phyloP scores from a whole-genome alignment of 64 coral and sea anemone genomes.

The Pachyseris speciosa region DNA sequence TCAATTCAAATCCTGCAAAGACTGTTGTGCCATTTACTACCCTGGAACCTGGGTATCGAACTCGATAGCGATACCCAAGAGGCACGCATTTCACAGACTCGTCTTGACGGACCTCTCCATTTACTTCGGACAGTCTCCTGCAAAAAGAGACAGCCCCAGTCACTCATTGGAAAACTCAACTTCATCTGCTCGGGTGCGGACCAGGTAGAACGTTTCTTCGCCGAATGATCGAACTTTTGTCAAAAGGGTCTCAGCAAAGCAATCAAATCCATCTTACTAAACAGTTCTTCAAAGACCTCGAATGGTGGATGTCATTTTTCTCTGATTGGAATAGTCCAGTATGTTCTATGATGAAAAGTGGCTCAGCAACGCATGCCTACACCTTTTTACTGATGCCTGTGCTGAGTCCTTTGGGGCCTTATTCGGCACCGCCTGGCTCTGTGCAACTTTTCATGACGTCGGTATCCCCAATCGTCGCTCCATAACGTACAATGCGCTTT shows the following conservation, averaged over 20 bases:
- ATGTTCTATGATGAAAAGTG: slow-evolving; percentile 33
- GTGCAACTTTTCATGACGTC: not conserved
- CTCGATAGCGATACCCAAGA: slow-evolving; percentile 5
- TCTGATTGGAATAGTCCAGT: slow-evolving; percentile 6
- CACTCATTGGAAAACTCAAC: slow-evolving; percentile 34
- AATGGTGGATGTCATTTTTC: slow-evolving; percentile 45
- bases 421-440: not conserved
- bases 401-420: not conserved
- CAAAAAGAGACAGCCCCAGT: slow-evolving; percentile 29
- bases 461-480: slow-evolving; percentile 14
- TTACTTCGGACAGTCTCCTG: not conserved
- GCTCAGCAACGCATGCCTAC: not conserved
- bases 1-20: too few species aligned
- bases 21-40: slow-evolving; percentile 18
- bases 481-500: too few species aligned
- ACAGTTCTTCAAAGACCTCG: too few species aligned
- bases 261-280: too few species aligned
- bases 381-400: slow-evolving; percentile 30
- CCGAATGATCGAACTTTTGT: slow-evolving; percentile 14
- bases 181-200: slow-evolving; percentile 27
- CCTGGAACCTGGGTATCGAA: slow-evolving; percentile 32
- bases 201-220: slow-evolving; percentile 40
- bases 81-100: not conserved
- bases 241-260: too few species aligned
- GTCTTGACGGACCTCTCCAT: not conserved